Conservation (phyloP, 92 coral and sea anemone genomes). For the Porites lobata region DNA sequence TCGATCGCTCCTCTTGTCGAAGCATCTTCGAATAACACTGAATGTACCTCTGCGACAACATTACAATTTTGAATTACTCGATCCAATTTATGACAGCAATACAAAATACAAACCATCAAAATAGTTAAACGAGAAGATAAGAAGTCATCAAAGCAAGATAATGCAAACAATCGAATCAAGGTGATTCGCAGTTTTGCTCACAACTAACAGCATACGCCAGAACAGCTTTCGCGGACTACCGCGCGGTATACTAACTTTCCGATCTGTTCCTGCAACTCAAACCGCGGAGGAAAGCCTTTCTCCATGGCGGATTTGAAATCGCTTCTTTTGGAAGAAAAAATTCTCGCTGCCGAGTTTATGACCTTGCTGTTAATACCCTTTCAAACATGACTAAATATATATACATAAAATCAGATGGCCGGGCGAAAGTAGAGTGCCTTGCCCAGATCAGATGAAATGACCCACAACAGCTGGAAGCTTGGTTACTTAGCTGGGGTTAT, state of each 20-base stretch:
- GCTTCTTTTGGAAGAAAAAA: not conserved
- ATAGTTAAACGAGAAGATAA: constrained; percentile 28
- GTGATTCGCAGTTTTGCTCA: constrained; percentile 3
- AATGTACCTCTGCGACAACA: constrained; percentile 91
- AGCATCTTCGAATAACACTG: constrained; percentile 96
- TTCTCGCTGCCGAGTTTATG: constrained; percentile 24
- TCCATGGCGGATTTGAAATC: constrained; percentile 69
- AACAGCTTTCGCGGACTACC: not conserved
- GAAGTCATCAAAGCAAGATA: constrained; percentile 40
- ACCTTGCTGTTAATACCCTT: not conserved
- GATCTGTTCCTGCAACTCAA: constrained; percentile 96
- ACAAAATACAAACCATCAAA: constrained; percentile 42
- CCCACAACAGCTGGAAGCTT: constrained; percentile 46
- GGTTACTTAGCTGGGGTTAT: constrained; percentile 15
- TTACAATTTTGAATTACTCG: constrained; percentile 17
- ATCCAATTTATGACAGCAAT: constrained; percentile 16
- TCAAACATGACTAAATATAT: constrained; percentile 16
- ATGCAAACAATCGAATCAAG: constrained; percentile 12
- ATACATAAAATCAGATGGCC: not conserved
- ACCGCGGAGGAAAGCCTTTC: constrained; percentile 96
- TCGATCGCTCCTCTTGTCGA: constrained; percentile 90
- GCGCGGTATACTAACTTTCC: constrained; percentile 87
- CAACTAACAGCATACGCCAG: constrained; percentile 11
- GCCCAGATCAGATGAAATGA: constrained; percentile 58
- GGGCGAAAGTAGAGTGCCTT: constrained; percentile 31